phyloP scores from a whole-genome alignment of 2,888 invertebrate genomes.

The Diplazon laetatorius region DNA sequence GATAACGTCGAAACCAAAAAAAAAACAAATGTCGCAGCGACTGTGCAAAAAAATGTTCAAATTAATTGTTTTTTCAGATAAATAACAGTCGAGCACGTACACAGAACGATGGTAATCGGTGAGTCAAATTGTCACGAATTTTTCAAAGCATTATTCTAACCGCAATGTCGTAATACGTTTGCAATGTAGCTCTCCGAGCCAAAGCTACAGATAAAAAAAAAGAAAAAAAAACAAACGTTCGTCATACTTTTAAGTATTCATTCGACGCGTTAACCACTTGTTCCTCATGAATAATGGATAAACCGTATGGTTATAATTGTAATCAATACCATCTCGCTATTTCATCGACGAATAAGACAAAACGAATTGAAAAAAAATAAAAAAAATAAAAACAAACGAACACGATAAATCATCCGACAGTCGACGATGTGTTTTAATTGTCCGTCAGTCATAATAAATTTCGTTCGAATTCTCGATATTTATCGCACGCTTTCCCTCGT shows the following conservation, averaged over 20 bases:
- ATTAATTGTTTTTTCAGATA: not conserved
- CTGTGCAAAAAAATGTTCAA: too few species aligned
- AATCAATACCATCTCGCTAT: constrained; percentile 7
- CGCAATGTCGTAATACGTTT: constrained; percentile 37
- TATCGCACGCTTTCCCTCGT: not conserved
- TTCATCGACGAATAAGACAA: constrained; percentile 15
- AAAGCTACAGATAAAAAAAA: not conserved
- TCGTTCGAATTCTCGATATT: constrained; percentile 24
- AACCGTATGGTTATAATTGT: constrained; percentile 57
- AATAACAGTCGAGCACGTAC: not conserved
- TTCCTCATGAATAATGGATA: constrained; percentile 59
- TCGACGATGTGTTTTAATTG: constrained; percentile 26
- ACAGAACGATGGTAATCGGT: constrained; percentile 15
- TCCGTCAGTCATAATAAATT: constrained; percentile 42
- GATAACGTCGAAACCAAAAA: too few species aligned
- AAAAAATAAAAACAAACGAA: not conserved
- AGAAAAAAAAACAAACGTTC: constrained; percentile 5
- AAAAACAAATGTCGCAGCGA: too few species aligned
- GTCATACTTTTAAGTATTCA: constrained; percentile 26
- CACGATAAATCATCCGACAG: constrained; percentile 39
- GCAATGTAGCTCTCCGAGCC: not conserved
- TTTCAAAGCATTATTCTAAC: constrained; percentile 20
- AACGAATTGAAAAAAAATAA: too few species aligned
- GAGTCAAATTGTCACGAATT: constrained; percentile 39
- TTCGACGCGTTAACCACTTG: constrained; percentile 54